Conservation (phyloP, 2,113 vertebrate genomes). For the Phalacrocorax carbo region DNA sequence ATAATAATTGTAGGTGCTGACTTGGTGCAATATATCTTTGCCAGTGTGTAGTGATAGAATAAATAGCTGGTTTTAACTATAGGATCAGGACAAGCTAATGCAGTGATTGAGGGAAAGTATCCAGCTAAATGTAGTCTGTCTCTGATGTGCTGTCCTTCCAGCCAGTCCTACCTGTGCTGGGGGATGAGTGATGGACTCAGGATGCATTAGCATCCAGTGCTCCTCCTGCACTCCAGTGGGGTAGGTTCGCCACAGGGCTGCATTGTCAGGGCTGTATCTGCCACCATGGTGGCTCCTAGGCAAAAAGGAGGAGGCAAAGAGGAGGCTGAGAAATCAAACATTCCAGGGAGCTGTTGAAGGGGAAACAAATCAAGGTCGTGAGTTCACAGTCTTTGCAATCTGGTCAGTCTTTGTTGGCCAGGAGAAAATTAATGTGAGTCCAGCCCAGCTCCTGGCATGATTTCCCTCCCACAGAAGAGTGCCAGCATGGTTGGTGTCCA, state of each 20-base stretch:
- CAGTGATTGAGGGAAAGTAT: slow-evolving; percentile 51
- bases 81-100: slow-evolving; percentile 54
- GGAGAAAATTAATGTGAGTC: slow-evolving; percentile 43
- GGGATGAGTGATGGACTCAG: not conserved
- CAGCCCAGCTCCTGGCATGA: slow-evolving; percentile 3
- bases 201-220: fast-evolving
- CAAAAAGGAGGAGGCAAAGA: not conserved
- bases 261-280: not conserved
- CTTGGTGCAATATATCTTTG: slow-evolving; percentile 67
- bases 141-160: not conserved
- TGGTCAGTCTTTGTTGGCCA: slow-evolving; percentile 32
- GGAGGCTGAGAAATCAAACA: not conserved
- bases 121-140: slow-evolving; percentile 20
- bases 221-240: fast-evolving
- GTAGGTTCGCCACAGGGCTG: fast-evolving
- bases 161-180: not conserved
- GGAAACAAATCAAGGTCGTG: not conserved
- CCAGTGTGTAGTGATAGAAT: slow-evolving; percentile 50
- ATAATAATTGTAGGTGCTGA: slow-evolving; percentile 71
- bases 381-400: slow-evolving; percentile 46
- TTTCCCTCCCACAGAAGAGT: not conserved
- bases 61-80: slow-evolving; percentile 67
- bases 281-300: fast-evolving
- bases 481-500: slow-evolving; percentile 10
- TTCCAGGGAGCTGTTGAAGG: slow-evolving; percentile 13